Base-by-base conservation (phyloP, 2,888 invertebrate species). In the Acronicta leporina region DNA sequence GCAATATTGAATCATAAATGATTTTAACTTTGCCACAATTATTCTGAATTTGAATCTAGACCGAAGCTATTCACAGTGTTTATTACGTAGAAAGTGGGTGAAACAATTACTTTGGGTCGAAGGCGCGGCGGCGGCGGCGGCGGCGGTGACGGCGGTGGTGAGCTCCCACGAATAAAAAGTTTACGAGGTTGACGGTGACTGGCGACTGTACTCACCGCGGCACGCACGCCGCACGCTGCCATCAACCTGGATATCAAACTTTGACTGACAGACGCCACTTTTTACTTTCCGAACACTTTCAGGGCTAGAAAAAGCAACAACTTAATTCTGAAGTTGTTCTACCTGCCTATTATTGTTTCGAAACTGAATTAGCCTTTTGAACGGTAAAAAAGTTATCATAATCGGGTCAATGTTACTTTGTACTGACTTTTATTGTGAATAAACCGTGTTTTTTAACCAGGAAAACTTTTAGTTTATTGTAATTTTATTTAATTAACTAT, bases 71-170 rank as follows among this genome's bases (percentile, higher is more conserved):
- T 50, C 40, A 4, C 14, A 53, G 35, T 43, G 41, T 25, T 60
- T 66, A 66, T 53, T 40, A 40, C 51, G 33, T 46, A 60, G 50
- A 51, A 48, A 60, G 50, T 67, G 30, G 42, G 55, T 55, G 55
- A 61, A 67, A 67, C 68, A 67, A 67, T 67, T 55, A 61, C 54
- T 67, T 67, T 43, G 41, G 25, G 47, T n/a, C 40, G 44, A 10
- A 49, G 40, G 43, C 60, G 44, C 41, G 30, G n/a, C 14, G 54
- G 14, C 11, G 33, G 33, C 33, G 11, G 33, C 11, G 54, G 14
- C 11, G 33, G 33, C 33, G 11, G n/a, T n/a, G n/a, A n/a, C n/a
- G n/a, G 30, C 27, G 27, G 27, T 27, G 27, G 27, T 7, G 8
- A 33, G 46, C 61, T 58, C 15, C 49, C 11, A 13, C 51, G 16